Base-by-base conservation (phyloP, 2,797 vertebrate species). In the Sebastes matsubarae region DNA sequence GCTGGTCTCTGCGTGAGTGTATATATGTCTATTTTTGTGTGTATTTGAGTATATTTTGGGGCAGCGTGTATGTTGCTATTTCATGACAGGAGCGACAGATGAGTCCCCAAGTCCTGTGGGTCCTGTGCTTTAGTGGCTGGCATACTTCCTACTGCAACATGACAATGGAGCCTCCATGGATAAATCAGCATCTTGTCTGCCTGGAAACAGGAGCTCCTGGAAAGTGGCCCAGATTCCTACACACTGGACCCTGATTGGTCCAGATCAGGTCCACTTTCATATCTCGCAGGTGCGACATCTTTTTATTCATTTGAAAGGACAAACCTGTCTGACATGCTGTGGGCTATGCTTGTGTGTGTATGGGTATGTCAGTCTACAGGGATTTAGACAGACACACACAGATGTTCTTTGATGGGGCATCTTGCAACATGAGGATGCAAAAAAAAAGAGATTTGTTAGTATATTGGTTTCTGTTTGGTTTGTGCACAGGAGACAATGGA, bases 181-280 rank as follows among this genome's bases (percentile, higher is more conserved):
- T 85, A 82, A 75, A 89, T 85, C 85, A 77, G 79, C 77, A 55
- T 80, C 77, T 68, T 25, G 65, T 90, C 89, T 92, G 87, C 90
- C 92, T 86, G 84, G 89, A 89, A 88, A 93, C 92, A 90, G 25
- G 70, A 81, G 66, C 81, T 73, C 77, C 38, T 86, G 81, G 81
- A 90, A 88, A 91, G 82, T 88, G 87, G 77, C 91, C 88, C 87
- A 93, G 84, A 89, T 90, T 87, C 63, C n/a, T 8, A 24, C 60
- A 81, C 20, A n/a, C 68, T 79, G 74, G 63, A 73, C 68, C 54
- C 84, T 79, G 83, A 92, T 91, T 92, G 90, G 89, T 80, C 75
- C 76, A 81, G 55, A 83, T 81, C 42, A 67, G 61, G 77, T 71
- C 42, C 73, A 87, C 75, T 88, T 87, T 72, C 58, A 34, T 27